Percentiles rank a stretch among this genome's conserved stretches.
These are phyloP conservation scores for Lampropteryx suffumata DNA, from an alignment of 2,888 invertebrate species.

Conservation along the genomic window DNA sequence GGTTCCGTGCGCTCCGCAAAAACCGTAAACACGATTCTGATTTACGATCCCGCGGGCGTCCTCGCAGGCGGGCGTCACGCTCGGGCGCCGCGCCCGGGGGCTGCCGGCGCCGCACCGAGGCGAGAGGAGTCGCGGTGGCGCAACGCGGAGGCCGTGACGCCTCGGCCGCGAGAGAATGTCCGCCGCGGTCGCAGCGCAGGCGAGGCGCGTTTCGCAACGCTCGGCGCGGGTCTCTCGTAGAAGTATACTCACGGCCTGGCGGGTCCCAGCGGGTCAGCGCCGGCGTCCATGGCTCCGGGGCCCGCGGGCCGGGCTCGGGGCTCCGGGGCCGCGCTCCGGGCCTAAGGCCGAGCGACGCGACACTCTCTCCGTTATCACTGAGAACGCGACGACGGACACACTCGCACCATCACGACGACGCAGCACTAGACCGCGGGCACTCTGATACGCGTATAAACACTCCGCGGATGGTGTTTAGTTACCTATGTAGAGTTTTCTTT, in stretches of 20 bases:
- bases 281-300: conserved; percentile 71
- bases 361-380: conserved; percentile 79
- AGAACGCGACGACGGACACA: conserved; percentile 76
- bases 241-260: conserved; percentile 81
- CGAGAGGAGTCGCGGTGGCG: conserved; percentile 59
- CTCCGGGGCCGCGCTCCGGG: conserved; percentile 77
- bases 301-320: conserved; percentile 75
- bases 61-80: conserved; percentile 68
- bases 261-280: conserved; percentile 76
- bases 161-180: conserved; percentile 79
- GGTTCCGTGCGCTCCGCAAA: conserved; percentile 67
- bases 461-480: conserved; percentile 82
- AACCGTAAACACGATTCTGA: conserved; percentile 77
- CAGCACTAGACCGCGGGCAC: conserved; percentile 76
- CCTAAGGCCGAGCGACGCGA: conserved; percentile 78
- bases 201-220: conserved; percentile 73
- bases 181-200: conserved; percentile 42
- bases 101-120: conserved; percentile 40
- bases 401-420: conserved; percentile 81
- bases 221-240: conserved; percentile 61
- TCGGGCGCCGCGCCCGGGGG: conserved; percentile 71
- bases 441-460: conserved; percentile 79
- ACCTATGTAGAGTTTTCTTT: conserved; percentile 83
- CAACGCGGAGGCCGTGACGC: conserved; percentile 81
- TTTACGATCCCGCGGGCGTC: conserved; percentile 65